Base-by-base conservation (phyloP, 2,113 vertebrate genomes). In the Osmerus eperlanus region DNA sequence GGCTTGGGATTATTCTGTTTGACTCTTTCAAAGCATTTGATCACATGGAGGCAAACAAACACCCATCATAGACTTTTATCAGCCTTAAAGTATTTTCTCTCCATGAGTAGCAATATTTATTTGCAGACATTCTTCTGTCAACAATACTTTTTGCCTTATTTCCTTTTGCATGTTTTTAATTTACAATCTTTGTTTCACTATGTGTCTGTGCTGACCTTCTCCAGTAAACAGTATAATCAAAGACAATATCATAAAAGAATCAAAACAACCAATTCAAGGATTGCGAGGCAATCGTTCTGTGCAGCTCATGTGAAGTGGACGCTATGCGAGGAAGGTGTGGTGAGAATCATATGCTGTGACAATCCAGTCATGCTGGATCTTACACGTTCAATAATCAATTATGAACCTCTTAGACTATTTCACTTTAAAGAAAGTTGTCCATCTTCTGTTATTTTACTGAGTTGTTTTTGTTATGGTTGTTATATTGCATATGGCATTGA, bases 1-100 rank as follows among this genome's bases (percentile, higher is more conserved):
- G 87, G 80, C 71, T 72, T 67, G 68, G 77, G 78, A 85, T 87
- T 87, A 84, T 85, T 88, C 77, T 84, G 77, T 83, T 88, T 65
- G 58, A 65, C 80, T 84, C 65, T 71, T 78, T 76, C 58, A 76
- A 63, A 72, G 52, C 60, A 68, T 71, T 82, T 86, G 83, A 81
- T 88, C 85, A 68, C 75, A 67, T 61, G 47, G 23, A 16, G 69
- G 67, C 82, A 86, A 77, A 76, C 53, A 71, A 79, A 71, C 78
- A 76, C 69, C 67, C 55, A 77, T 79, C 79, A 77, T 63, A 60
- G 51, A 71, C 71, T 78, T 68, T 75, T 66, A 19, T 75, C 8
- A 68, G 54, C 55, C 52, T 71, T 67, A n/a, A 11, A 23, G 9
- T 54, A 21, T 62, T 72, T 74, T 41, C 15, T 1, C n/a, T 41